Evolutionary conservation across 2,888 invertebrate genomes (phyloP), one percentile per base, ranked within the genome.

Genomic region (Cacoxenus indagator): DNA sequence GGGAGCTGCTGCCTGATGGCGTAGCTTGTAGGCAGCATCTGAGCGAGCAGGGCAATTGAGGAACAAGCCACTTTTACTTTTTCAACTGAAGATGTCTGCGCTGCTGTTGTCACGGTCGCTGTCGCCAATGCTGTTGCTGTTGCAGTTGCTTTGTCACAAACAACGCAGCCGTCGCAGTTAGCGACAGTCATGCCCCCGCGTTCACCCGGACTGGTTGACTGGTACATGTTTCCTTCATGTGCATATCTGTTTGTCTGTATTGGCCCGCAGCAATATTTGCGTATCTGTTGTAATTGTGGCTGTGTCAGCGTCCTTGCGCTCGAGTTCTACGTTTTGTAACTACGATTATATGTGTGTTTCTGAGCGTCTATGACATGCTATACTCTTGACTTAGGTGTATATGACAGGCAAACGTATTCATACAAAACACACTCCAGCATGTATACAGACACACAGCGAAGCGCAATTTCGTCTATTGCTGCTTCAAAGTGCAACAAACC

Each of bases 401-500:
- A 37, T 14, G 14, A 37, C 37, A 37, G 4, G 14, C 9, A 37
- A 14, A 37, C 4, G 14, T 14, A 37, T 8, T 37, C n/a, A n/a
- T n/a, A n/a, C n/a, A n/a, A n/a, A n/a, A n/a, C n/a, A n/a, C n/a
- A n/a, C n/a, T n/a, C n/a, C n/a, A n/a, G n/a, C 37, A 37, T 2
- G 14, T 8, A 2, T 14, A 37, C 1, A 37, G 37, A 37, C 37
- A 37, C 37, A 37, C 14, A 37, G n/a, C n/a, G n/a, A n/a, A 8
- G 14, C 37, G 8, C 37, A 14, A 37, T 37, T 59, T 3, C 24
- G 70, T 14, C 48, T 64, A 61, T 55, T 64, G 31, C 31, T 70
- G 73, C 76, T 73, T 67, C 77, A 77, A 81, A 81, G 82, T 81
- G 80, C 80, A 81, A 81, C 80, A 81, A 81, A 78, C 78, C 80